Evolutionary conservation across 35 echinoderm and acorn worm genomes (phyloP).

Genomic region (Heliocidaris erythrogramma): DNA sequence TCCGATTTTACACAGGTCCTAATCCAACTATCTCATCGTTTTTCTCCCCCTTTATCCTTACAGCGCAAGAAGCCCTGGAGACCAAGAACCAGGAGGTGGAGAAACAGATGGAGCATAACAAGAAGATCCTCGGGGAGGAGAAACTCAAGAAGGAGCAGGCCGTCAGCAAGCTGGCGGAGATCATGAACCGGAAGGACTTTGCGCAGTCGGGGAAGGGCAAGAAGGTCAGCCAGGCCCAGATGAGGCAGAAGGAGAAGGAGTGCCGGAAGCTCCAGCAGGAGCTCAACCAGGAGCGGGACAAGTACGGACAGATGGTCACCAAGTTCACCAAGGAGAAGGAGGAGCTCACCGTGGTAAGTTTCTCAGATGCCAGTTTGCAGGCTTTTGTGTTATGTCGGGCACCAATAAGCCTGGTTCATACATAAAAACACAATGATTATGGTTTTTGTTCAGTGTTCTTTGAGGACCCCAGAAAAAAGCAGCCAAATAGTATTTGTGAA

Average conservation of each 20-base stretch:
- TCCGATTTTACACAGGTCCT: too few relatives aligned
- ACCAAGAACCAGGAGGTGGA: slow-evolving; percentile 44
- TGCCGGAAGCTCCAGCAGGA: slow-evolving; percentile 80
- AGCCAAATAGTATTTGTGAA: too few relatives aligned
- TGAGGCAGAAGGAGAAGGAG: slow-evolving; percentile 90
- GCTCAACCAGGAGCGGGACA: slow-evolving; percentile 80
- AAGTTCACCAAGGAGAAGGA: slow-evolving; percentile 71
- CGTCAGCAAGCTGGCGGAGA: slow-evolving; percentile 88
- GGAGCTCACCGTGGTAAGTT: slow-evolving; percentile 68
- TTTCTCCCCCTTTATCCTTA: neutral
- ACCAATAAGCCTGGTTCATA: too few relatives aligned
- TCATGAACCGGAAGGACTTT: slow-evolving; percentile 73
- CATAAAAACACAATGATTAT: too few relatives aligned
- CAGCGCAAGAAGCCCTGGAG: slow-evolving; percentile 58
- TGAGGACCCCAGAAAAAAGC: too few relatives aligned
- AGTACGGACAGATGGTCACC: slow-evolving; percentile 69
- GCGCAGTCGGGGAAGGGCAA: slow-evolving; percentile 35
- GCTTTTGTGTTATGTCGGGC: too few relatives aligned
- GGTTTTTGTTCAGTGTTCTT: too few relatives aligned
- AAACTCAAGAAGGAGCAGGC: slow-evolving; percentile 69
- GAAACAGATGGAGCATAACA: slow-evolving; percentile 38
- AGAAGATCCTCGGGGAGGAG: slow-evolving; percentile 64
- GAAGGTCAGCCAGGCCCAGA: slow-evolving; percentile 53
- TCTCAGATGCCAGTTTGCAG: too few relatives aligned
- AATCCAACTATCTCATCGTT: neutral